Evolutionary conservation across 2,113 vertebrate species (phyloP).

Genomic region (Nipponia nippon): DNA sequence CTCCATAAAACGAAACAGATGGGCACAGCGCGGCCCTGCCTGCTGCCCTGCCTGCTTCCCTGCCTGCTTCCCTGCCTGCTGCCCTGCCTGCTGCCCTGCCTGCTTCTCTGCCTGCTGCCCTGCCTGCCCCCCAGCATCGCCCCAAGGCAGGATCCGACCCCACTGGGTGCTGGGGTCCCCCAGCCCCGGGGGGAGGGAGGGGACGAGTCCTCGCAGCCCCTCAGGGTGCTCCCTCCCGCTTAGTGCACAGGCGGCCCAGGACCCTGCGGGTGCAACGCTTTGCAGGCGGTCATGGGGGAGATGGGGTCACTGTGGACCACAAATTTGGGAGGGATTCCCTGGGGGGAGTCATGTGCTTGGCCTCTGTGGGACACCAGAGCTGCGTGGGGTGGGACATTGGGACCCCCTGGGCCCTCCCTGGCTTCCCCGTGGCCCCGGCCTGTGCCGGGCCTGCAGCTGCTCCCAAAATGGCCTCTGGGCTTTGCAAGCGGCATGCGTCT

Average conservation of each 20-base stretch:
- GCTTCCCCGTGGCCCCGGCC: neutral
- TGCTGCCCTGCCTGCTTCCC: neutral
- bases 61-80: neutral
- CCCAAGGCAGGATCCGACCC: neutral
- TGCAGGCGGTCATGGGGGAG: fast-evolving
- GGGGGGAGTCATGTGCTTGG: fast-evolving
- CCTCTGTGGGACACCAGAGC: no score
- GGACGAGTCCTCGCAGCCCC: fast-evolving
- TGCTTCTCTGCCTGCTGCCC: neutral
- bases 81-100: no score
- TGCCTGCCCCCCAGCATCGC: neutral
- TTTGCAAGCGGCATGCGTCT: neutral
- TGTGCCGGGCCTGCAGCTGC: neutral
- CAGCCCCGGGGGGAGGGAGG: neutral
- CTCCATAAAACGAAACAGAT: neutral
- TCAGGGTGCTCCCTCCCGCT: neutral
- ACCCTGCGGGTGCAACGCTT: fast-evolving
- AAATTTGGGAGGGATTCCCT: neutral
- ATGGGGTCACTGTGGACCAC: fast-evolving
- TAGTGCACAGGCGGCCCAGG: fast-evolving
- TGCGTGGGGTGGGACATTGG: neutral
- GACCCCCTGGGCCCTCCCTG: neutral
- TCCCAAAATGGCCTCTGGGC: neutral
- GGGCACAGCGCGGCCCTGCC: neutral
- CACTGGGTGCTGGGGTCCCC: neutral